Conservation (phyloP, 2,113 vertebrate species). For the Limanda limanda region DNA sequence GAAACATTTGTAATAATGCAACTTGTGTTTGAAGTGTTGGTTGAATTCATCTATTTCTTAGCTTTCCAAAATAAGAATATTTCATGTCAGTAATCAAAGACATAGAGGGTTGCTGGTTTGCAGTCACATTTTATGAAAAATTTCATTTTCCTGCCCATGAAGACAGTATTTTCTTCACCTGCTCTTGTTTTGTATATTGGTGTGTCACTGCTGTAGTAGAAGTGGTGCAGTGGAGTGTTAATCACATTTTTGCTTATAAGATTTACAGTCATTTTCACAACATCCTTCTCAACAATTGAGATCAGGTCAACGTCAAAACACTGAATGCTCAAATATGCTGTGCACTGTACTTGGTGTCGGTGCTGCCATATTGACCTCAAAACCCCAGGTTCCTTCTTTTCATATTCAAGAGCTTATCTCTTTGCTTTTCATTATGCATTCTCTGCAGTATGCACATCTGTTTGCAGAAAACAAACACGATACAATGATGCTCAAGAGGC, state of each 20-base stretch:
- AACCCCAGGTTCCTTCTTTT: conserved; percentile 22
- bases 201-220: background rate
- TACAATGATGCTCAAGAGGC: conserved; percentile 14
- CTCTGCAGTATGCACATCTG: conserved; percentile 31
- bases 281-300: background rate
- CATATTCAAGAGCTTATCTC: conserved; percentile 21
- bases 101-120: background rate
- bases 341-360: background rate
- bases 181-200: background rate
- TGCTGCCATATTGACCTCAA: background rate
- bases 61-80: background rate
- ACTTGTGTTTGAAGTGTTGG: background rate
- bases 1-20: conserved; percentile 1
- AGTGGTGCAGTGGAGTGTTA: background rate
- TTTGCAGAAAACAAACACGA: conserved; percentile 4
- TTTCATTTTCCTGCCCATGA: background rate
- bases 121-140: background rate
- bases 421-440: conserved; percentile 11
- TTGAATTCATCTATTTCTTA: background rate
- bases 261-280: background rate
- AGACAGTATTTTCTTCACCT: too few species aligned
- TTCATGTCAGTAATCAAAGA: too few species aligned
- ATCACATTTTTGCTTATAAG: background rate
- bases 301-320: background rate
- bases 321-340: background rate